Evolutionary conservation across 2,888 invertebrate species (phyloP).

Genomic region (Euplexia lucipara): DNA sequence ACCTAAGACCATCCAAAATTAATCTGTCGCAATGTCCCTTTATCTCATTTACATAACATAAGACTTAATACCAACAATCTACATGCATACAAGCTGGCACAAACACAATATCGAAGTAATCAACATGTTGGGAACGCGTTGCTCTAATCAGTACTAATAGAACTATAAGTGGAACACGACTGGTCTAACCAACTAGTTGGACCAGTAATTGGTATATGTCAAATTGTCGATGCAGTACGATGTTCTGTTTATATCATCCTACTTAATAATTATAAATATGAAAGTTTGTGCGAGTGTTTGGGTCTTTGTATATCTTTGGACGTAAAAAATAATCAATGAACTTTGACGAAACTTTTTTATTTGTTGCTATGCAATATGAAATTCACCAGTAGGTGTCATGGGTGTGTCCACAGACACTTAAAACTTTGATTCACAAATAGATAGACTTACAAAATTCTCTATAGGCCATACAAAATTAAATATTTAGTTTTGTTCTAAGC

Average conservation of each 20-base stretch:
- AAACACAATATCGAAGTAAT: conserved; percentile 52
- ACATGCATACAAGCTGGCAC: conserved; percentile 16
- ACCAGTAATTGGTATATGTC: conserved; percentile 20
- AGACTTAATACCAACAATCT: conserved; percentile 40
- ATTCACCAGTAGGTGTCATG: no score
- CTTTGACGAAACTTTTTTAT: no score
- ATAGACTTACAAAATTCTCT: no score
- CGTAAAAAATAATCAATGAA: no score
- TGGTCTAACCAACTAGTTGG: conserved; percentile 9
- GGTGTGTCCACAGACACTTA: no score
- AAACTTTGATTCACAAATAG: no score
- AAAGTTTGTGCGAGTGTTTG: no score
- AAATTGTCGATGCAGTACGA: background rate
- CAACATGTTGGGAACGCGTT: conserved; percentile 36
- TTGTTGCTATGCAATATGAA: no score
- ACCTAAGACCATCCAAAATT: conserved; percentile 20
- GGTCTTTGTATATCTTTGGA: no score
- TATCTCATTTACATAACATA: conserved; percentile 52
- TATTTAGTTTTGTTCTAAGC: no score
- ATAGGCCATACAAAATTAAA: no score
- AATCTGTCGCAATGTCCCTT: conserved; percentile 23
- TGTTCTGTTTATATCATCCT: conserved; percentile 6
- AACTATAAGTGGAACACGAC: conserved; percentile 21
- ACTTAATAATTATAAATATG: background rate
- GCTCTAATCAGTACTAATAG: conserved; percentile 36